Base-by-base conservation (phyloP, 2,888 invertebrate species). In the Protonemura montana region DNA sequence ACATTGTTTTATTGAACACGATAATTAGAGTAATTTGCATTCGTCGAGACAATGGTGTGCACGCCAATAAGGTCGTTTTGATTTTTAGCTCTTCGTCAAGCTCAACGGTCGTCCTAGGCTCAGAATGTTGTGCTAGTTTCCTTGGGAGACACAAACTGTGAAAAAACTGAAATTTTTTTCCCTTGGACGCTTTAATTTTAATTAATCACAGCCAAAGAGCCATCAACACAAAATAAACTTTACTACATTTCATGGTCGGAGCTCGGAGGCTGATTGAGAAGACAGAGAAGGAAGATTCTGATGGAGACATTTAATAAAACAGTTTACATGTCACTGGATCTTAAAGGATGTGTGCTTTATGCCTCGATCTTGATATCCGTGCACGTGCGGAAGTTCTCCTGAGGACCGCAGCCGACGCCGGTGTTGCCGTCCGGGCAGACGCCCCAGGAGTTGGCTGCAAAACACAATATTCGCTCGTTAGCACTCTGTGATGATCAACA, bases 311-410 rank as follows among this genome's bases (percentile, higher is more conserved):
- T 59, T 59, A 59, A 59, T 59, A 21, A 59, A 59, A 59, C 59
- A 2, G 6, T 21, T 59, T 59, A 59, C 59, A 59, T 59, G 59
- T 59, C 59, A 59, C 59, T 59, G 59, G 2, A 21, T 59, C 59
- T 59, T 7, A 13, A 10, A 59, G 35, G 35, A 10, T 35, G 35
- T 10, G n/a, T n/a, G n/a, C n/a, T 35, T 35, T 10, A 35, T 10
- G 35, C 35, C 29, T 76, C 76, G 59, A 87, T 91, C 21, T 89
- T 85, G 87, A 92, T 90, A 89, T 92, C 91, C 59, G 91, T 90
- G 88, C 91, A 92, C 3, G 90, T 90, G 41, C 91, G 89, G 89
- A 91, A 92, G 0, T 90, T 90, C 89, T 91, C 91, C 88, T 91
- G 91, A 3, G 90, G 89, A 28, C 91, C 91, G 88, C 91, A 91